Evolutionary conservation across 2,888 invertebrate species (phyloP).

Genomic region (Zaprionus lineosus): DNA sequence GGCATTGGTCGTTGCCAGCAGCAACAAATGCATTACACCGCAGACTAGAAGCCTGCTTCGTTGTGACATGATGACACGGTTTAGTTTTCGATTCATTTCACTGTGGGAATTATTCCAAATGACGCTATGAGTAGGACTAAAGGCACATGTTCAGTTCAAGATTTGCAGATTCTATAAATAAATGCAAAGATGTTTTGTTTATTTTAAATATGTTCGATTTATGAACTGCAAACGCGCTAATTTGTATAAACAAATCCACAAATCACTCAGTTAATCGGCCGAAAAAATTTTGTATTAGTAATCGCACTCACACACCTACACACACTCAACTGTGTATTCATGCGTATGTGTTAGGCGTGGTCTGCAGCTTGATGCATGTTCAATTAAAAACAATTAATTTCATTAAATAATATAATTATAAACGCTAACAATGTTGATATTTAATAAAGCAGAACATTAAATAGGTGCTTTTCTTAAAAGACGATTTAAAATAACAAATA

Average conservation of each 20-base stretch:
- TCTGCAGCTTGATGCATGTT: constrained; percentile 23
- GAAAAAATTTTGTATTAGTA: constrained; percentile 27
- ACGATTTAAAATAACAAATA: no score
- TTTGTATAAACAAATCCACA: constrained; percentile 53
- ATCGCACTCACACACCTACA: constrained; percentile 22
- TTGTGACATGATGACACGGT: constrained; percentile 54
- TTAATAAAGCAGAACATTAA: no score
- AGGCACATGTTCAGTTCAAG: constrained; percentile 65
- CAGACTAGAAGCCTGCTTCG: constrained; percentile 10
- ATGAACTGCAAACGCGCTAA: constrained; percentile 28
- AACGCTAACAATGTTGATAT: no score
- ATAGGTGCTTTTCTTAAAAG: no score
- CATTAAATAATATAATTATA: not conserved
- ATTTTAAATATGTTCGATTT: constrained; percentile 38
- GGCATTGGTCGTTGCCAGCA: constrained; percentile 36
- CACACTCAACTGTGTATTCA: constrained; percentile 2
- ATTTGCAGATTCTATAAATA: constrained; percentile 53
- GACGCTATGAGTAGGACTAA: constrained; percentile 44
- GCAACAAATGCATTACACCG: constrained; percentile 28
- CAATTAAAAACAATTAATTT: constrained; percentile 11
- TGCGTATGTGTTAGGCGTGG: constrained; percentile 58
- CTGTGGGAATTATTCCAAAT: constrained; percentile 38
- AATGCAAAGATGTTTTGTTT: constrained; percentile 49
- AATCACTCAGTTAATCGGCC: constrained; percentile 11
- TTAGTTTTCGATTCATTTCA: constrained; percentile 22